A percentile compares a stretch with the other conserved stretches of the same genome.
These are phyloP conservation scores for Synergus japonicus DNA, from an alignment of 2,888 invertebrate genomes.

Conservation along the genomic window DNA sequence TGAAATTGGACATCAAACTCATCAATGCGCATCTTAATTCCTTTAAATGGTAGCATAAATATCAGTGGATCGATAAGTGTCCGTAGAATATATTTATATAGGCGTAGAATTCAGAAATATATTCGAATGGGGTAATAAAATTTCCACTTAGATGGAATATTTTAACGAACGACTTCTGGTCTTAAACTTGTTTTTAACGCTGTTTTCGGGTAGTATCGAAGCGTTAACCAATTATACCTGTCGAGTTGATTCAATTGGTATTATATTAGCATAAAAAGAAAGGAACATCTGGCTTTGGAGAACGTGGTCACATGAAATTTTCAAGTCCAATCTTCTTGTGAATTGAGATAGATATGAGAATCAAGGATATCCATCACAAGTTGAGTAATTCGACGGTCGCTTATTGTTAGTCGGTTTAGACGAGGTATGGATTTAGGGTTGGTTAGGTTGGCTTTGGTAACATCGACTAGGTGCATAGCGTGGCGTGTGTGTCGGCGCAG, in stretches of 20 bases:
- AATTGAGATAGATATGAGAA: slow-evolving; percentile 2
- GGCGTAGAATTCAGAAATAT: neutral
- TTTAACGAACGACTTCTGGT: neutral
- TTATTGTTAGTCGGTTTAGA: slow-evolving; percentile 36
- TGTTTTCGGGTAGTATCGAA: neutral
- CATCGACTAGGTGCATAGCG: slow-evolving; percentile 48
- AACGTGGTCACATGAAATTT: neutral
- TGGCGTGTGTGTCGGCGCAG: slow-evolving; percentile 74
- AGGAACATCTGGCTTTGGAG: neutral
- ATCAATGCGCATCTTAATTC: slow-evolving; percentile 10
- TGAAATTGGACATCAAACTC: slow-evolving; percentile 19
- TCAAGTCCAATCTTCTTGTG: neutral
- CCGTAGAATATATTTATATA: neutral
- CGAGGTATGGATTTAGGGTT: slow-evolving; percentile 28
- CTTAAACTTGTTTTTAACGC: neutral
- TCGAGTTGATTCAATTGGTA: neutral
- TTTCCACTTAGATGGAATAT: neutral
- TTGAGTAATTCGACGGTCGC: slow-evolving; percentile 30
- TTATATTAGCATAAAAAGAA: neutral
- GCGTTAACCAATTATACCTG: neutral
- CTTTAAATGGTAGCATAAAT: slow-evolving; percentile 12
- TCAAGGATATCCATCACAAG: slow-evolving; percentile 24
- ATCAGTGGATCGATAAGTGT: slow-evolving; percentile 8
- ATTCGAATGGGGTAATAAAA: slow-evolving; percentile 8
- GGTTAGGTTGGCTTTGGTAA: slow-evolving; percentile 27